These are phyloP conservation scores for Porites lutea DNA, from an alignment of 64 coral and sea anemone genomes.

Conservation along the genomic window DNA sequence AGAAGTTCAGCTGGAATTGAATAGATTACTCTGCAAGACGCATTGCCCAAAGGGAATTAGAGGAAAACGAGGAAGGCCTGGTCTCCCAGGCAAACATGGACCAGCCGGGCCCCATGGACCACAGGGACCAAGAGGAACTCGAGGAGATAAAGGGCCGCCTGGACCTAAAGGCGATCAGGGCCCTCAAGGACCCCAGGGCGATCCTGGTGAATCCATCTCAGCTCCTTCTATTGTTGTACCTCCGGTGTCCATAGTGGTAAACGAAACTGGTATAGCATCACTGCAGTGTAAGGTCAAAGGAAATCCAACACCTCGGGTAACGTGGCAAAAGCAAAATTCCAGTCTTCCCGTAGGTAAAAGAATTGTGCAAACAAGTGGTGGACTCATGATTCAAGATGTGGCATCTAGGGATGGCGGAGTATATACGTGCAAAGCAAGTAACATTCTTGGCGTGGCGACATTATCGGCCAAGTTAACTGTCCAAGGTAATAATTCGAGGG, in stretches of 20 bases:
- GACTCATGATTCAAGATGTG: constrained; percentile 2
- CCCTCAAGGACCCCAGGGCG: constrained; percentile 29
- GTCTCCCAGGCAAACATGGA: constrained; percentile 1
- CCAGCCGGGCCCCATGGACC: constrained; percentile 25
- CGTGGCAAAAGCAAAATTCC: constrained; percentile 43
- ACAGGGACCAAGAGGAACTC: constrained; percentile 25
- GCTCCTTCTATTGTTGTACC: constrained; percentile 19
- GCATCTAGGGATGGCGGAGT: constrained; percentile 9
- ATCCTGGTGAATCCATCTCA: constrained; percentile 15
- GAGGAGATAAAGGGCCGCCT: constrained; percentile 22
- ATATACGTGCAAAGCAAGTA: constrained; percentile 10
- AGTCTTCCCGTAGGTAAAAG: not conserved
- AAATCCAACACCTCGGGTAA: constrained; percentile 44
- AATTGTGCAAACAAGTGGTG: not conserved
- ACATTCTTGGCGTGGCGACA: not conserved
- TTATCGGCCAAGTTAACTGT: not conserved
- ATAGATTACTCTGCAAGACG: not conserved
- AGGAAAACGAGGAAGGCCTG: constrained; percentile 47
- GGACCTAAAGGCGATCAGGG: constrained; percentile 21
- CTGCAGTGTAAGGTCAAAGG: constrained; percentile 54
- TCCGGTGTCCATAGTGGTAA: constrained; percentile 17
- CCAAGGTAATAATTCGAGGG: too few relatives aligned
- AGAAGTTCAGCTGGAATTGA: constrained; percentile 5
- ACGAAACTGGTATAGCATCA: constrained; percentile 32
- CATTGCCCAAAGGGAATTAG: constrained; percentile 44